Conservation (phyloP, 2,797 vertebrate species). For the Dendrocincla fuliginosa region DNA sequence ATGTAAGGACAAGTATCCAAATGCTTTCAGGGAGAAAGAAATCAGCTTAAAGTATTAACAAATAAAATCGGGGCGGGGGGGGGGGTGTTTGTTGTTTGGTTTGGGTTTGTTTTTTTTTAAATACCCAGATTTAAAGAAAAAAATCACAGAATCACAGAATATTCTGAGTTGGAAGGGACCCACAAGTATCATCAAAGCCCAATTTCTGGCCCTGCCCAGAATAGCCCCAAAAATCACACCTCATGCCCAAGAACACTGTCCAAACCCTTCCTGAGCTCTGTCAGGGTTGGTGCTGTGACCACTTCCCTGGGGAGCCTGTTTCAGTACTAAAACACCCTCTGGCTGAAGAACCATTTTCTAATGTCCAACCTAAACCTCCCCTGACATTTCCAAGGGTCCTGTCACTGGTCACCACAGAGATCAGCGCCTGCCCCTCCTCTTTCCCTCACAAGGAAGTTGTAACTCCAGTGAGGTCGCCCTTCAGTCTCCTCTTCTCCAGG, state of each 20-base stretch:
- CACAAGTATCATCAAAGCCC: neutral
- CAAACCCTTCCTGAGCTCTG: neutral
- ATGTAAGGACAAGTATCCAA: neutral
- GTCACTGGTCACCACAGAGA: neutral
- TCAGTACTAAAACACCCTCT: neutral
- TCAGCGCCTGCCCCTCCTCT: accelerated
- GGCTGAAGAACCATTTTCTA: neutral
- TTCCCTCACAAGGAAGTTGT: accelerated
- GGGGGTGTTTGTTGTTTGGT: neutral
- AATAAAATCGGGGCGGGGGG: neutral
- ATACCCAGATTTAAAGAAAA: neutral
- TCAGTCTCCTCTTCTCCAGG: neutral
- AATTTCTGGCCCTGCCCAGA: neutral
- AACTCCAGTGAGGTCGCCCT: accelerated
- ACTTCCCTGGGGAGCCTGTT: neutral
- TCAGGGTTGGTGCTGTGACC: neutral
- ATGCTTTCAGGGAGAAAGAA: neutral
- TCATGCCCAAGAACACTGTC: accelerated
- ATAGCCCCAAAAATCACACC: neutral
- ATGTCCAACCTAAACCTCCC: accelerated
- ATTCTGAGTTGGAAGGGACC: neutral
- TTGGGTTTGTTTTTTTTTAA: neutral
- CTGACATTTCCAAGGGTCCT: neutral
- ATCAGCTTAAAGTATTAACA: neutral
- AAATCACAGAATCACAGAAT: neutral